A percentile compares a stretch with the other conserved stretches of the same genome.
Conservation (phyloP, 2,888 invertebrate genomes). For the Diadromus collaris region DNA sequence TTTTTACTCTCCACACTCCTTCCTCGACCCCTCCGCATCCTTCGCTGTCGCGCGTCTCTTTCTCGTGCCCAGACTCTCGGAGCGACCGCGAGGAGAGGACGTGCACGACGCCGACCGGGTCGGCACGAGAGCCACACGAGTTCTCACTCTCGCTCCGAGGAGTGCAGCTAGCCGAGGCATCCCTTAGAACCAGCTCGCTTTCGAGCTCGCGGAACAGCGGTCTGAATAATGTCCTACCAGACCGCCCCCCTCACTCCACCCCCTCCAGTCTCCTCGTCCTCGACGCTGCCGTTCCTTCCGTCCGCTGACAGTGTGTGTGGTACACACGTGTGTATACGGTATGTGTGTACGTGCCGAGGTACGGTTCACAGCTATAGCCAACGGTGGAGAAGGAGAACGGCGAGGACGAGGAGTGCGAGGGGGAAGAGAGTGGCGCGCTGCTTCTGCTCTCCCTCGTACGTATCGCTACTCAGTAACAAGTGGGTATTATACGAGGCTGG, state of each 20-base stretch:
- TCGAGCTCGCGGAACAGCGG: constrained; percentile 63
- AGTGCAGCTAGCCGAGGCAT: constrained; percentile 10
- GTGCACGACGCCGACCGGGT: constrained; percentile 16
- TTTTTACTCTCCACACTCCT: constrained; percentile 42
- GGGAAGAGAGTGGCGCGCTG: constrained; percentile 45
- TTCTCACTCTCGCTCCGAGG: constrained; percentile 35
- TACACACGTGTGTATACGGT: constrained; percentile 51
- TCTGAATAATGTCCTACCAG: constrained; percentile 73
- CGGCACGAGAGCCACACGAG: constrained; percentile 28
- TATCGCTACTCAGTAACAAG: constrained; percentile 76
- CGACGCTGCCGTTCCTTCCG: constrained; percentile 47
- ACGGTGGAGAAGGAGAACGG: constrained; percentile 20
- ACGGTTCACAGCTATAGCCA: constrained; percentile 45
- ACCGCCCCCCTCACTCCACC: background rate
- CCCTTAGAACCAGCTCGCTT: constrained; percentile 41
- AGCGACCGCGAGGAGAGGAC: constrained; percentile 34
- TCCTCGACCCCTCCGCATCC: constrained; percentile 41
- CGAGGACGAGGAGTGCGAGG: background rate
- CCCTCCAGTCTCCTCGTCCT: constrained; percentile 49
- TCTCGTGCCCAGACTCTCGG: constrained; percentile 62
- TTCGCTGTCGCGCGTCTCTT: constrained; percentile 42
- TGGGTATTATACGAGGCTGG: constrained; percentile 73
- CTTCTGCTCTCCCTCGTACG: constrained; percentile 61
- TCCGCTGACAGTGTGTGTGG: constrained; percentile 38
- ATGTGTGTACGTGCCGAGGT: constrained; percentile 48